Percentiles rank a stretch among this genome's conserved stretches.
Evolutionary conservation across 2,113 vertebrate species (phyloP).

Genomic region (Thunnus maccoyii): DNA sequence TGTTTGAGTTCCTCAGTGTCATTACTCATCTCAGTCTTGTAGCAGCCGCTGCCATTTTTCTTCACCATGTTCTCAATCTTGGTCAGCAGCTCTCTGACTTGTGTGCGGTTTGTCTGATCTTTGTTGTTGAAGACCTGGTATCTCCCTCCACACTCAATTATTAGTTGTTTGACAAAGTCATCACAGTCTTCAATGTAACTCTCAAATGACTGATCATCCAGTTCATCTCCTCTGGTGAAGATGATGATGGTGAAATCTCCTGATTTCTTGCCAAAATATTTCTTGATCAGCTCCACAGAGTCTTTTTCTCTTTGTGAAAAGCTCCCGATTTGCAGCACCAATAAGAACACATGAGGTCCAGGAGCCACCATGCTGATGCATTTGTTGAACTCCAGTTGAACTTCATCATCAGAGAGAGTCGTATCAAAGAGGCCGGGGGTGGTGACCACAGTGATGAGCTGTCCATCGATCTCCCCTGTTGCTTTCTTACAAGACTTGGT

Average conservation of each 20-base stretch:
- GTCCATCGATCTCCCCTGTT: slow-evolving; percentile 21
- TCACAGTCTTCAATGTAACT: slow-evolving; percentile 20
- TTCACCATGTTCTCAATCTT: slow-evolving; percentile 10
- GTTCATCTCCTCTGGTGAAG: slow-evolving; percentile 49
- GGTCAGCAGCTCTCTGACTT: slow-evolving; percentile 26
- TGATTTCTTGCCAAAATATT: slow-evolving; percentile 13
- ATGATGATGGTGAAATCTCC: slow-evolving; percentile 32
- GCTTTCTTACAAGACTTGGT: slow-evolving; percentile 28
- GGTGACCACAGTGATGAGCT: slow-evolving; percentile 30
- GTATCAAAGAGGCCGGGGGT: slow-evolving; percentile 51
- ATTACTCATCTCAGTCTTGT: background rate
- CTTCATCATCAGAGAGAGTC: background rate
- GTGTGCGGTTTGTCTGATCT: background rate
- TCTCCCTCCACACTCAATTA: rapidly evolving
- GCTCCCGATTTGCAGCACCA: slow-evolving; percentile 38
- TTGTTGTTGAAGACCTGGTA: slow-evolving; percentile 51
- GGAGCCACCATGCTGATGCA: slow-evolving; percentile 32
- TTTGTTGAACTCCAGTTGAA: slow-evolving; percentile 30
- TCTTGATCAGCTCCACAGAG: slow-evolving; percentile 18
- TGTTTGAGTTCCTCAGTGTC: background rate
- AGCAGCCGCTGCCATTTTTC: slow-evolving; percentile 31
- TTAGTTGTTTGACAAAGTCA: background rate
- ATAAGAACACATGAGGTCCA: slow-evolving; percentile 54
- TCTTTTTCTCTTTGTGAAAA: slow-evolving; percentile 39
- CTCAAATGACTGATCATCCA: background rate